These are phyloP conservation scores for Tinea pellionella DNA, from an alignment of 2,888 invertebrate genomes.

Conservation along the genomic window DNA sequence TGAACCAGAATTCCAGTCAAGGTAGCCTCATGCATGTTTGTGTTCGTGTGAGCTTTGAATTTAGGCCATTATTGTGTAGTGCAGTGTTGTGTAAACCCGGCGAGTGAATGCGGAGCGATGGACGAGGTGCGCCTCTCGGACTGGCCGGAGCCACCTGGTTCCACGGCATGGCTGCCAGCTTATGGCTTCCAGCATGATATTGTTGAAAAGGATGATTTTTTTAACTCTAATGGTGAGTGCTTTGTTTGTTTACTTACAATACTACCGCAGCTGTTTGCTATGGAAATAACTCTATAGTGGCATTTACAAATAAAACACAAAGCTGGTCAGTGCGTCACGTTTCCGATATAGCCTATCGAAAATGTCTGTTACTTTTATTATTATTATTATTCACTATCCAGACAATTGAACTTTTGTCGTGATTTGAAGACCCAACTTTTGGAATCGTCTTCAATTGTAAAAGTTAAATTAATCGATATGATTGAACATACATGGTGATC, in stretches of 20 bases:
- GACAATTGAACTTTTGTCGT: too few species aligned
- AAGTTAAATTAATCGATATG: too few species aligned
- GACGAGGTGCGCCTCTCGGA: slow-evolving; percentile 75
- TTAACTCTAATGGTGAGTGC: slow-evolving; percentile 72
- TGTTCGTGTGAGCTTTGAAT: slow-evolving; percentile 42
- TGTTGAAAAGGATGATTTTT: slow-evolving; percentile 73
- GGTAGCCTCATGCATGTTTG: slow-evolving; percentile 62
- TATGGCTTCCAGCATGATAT: slow-evolving; percentile 80
- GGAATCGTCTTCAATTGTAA: too few species aligned
- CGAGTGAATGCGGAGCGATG: slow-evolving; percentile 28
- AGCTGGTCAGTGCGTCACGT: not conserved
- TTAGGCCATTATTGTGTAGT: slow-evolving; percentile 39
- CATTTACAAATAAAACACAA: not conserved
- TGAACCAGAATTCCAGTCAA: slow-evolving; percentile 49
- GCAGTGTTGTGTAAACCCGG: slow-evolving; percentile 49
- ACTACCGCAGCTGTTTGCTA: slow-evolving; percentile 1
- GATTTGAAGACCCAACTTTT: too few species aligned
- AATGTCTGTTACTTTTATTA: too few species aligned
- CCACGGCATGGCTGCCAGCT: slow-evolving; percentile 83
- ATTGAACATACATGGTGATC: too few species aligned
- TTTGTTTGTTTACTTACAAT: slow-evolving; percentile 7
- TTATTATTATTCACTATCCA: too few species aligned
- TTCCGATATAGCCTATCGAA: too few species aligned
- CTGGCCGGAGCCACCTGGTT: slow-evolving; percentile 76
- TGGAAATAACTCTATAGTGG: not conserved